phyloP scores from a whole-genome alignment of 2,113 vertebrate genomes.

The Ceyx margarethae region DNA sequence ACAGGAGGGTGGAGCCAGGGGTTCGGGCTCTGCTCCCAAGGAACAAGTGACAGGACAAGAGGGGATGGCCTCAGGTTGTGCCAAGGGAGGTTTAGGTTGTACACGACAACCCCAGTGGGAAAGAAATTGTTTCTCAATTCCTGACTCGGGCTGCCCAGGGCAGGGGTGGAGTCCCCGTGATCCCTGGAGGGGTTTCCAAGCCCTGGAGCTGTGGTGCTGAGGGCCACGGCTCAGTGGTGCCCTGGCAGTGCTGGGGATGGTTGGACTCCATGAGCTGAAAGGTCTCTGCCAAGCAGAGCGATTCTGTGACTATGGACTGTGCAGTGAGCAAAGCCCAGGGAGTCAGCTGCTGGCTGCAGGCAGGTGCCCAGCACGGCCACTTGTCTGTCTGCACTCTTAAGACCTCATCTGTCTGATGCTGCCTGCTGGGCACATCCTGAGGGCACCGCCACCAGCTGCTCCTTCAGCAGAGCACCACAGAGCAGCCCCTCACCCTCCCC shows the following conservation, averaged over 20 bases:
- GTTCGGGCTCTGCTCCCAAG: too few species aligned
- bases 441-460: accelerated
- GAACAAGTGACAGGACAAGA: too few species aligned
- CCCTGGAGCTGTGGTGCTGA: neutral
- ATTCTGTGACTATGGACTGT: neutral
- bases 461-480: neutral
- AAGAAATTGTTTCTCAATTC: too few species aligned
- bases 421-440: neutral
- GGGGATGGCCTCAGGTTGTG: too few species aligned
- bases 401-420: accelerated
- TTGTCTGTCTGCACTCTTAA: neutral
- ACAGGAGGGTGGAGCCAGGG: too few species aligned
- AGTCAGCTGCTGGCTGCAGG: neutral
- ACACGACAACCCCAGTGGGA: too few species aligned
- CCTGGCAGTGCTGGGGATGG: neutral
- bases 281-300: neutral
- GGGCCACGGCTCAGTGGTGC: neutral
- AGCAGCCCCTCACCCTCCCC: neutral
- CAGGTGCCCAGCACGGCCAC: neutral
- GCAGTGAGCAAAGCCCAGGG: accelerated
- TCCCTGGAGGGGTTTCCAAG: too few species aligned
- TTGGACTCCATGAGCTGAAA: neutral
- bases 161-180: too few species aligned
- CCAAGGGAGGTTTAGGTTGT: too few species aligned
- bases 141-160: too few species aligned